Evolutionary conservation across 2,113 vertebrate species (phyloP), one percentile per base, ranked within the genome.

Genomic region (Scomber colias): DNA sequence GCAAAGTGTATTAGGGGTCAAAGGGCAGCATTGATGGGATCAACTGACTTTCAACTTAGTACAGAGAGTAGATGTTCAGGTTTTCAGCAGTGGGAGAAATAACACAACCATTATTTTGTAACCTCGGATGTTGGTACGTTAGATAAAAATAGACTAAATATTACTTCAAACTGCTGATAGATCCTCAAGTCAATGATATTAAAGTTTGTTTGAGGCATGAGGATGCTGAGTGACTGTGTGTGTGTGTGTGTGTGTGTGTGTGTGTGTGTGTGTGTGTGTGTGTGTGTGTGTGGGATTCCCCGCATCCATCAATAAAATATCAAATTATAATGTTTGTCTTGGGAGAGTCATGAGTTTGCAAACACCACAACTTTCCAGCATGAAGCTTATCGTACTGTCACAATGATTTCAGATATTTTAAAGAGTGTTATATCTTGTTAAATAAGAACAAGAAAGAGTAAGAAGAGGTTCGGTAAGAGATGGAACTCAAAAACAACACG

Each of bases 11-110:
- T 11, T 17, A 9, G 3, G 11, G 65, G 57, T 83, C 68, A 83
- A 82, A 71, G 56, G 44, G 71, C 64, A 77, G 44, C 59, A 72
- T 17, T 63, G 54, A 79, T 66, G 16, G 70, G n/a, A 60, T 87
- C 70, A 75, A 49, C 5, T 21, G 12, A 64, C 59, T 61, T 80
- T 63, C 24, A 70, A 3, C 13, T 61, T 13, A 51, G 35, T 51
- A 13, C 71, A 80, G 48, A n/a, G 68, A 74, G 46, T 72, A 10
- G 4, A 54, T 62, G 53, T 62, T 30, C 31, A 66, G 40, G 24
- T 62, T 56, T 62, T 30, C 31, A 66, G 40, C 31, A 1, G 45
- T 40, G 13, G 30, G 0, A n/a, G 64, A 51, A 71, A 55, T 13
- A 9, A 5, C 56, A 16, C 24, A 3, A 31, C 10, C 30, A 10